Percentiles rank a stretch among this genome's conserved stretches.
These are phyloP conservation scores for Bhutanitis thaidina DNA, from an alignment of 2,888 invertebrate species.

Conservation along the genomic window DNA sequence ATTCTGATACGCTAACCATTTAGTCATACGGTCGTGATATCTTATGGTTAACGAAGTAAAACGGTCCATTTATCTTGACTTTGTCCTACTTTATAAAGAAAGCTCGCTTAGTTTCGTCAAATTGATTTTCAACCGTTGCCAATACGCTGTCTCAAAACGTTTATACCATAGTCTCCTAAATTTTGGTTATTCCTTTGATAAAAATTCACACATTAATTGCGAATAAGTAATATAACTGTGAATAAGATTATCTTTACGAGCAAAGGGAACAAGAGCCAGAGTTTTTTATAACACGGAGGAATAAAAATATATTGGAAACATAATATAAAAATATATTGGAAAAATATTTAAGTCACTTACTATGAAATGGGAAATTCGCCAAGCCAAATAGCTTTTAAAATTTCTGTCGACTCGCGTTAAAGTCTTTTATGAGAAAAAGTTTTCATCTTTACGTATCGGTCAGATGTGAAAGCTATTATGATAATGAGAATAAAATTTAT, in stretches of 20 bases:
- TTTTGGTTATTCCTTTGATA: neutral
- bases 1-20: no score
- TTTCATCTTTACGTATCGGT: constrained; percentile 11
- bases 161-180: no score
- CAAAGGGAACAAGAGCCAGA: constrained; percentile 4
- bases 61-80: no score
- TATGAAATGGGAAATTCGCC: constrained; percentile 17
- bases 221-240: constrained; percentile 1
- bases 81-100: no score
- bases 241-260: constrained; percentile 17
- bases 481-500: constrained; percentile 5
- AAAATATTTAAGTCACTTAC: constrained; percentile 18
- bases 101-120: no score
- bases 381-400: constrained; percentile 18
- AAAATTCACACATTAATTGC: neutral
- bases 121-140: no score
- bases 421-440: constrained; percentile 16
- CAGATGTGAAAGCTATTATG: constrained; percentile 7
- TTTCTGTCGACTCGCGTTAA: constrained; percentile 9
- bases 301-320: constrained; percentile 18
- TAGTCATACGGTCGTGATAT: no score
- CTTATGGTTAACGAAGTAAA: no score
- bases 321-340: constrained; percentile 18
- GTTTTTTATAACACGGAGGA: constrained; percentile 8
- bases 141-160: no score